A percentile compares a stretch with the other conserved stretches of the same genome.
These are phyloP conservation scores for Trimorus sp. DNA, from an alignment of 2,888 invertebrate species.

Conservation along the genomic window DNA sequence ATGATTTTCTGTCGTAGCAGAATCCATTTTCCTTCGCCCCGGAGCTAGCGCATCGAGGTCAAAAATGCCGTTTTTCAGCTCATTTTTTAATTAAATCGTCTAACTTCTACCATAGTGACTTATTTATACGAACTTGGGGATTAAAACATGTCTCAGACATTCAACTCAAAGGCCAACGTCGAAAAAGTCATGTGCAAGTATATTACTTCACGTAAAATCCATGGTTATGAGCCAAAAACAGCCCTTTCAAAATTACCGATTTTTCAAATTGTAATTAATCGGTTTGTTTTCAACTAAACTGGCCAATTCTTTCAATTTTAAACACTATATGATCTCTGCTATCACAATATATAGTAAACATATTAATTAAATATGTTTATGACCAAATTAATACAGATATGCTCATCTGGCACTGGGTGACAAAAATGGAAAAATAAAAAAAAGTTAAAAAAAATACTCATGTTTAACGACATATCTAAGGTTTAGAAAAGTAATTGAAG, in stretches of 20 bases:
- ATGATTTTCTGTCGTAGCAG: no score
- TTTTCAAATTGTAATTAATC: neutral
- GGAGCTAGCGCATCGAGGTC: no score
- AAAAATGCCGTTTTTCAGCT: no score
- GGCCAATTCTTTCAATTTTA: neutral
- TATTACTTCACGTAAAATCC: neutral
- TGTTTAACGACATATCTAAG: neutral
- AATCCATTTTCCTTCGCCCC: no score
- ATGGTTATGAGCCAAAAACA: neutral
- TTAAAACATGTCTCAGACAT: neutral
- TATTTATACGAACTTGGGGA: neutral
- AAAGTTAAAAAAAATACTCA: neutral
- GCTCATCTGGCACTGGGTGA: neutral
- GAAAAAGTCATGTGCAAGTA: neutral
- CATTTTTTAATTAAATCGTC: no score
- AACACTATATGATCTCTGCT: neutral
- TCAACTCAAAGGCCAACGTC: neutral
- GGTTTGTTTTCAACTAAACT: neutral
- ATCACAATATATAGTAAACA: neutral
- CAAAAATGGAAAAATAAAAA: neutral
- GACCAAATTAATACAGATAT: neutral
- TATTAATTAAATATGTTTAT: neutral
- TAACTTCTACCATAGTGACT: conserved; percentile 1
- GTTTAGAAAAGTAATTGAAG: neutral
- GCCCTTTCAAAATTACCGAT: neutral